Percentiles rank a stretch among this genome's conserved stretches.
Evolutionary conservation across 2,113 vertebrate species (phyloP).

Genomic region (Megaleporinus macrocephalus): DNA sequence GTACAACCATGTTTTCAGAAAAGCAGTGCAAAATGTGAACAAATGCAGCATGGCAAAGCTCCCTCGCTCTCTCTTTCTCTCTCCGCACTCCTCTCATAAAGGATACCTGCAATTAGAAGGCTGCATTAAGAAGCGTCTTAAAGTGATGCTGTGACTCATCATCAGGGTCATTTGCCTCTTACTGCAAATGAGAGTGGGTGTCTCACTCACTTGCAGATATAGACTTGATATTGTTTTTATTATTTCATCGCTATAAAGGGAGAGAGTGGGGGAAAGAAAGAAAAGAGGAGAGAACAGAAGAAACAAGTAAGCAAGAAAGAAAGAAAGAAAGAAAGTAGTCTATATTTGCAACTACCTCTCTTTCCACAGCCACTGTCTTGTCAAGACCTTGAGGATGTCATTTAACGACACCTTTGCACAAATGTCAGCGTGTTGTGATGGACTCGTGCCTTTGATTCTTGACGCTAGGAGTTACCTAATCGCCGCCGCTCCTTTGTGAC

Average conservation of each 20-base stretch:
- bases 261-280: conserved; percentile 3
- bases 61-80: conserved; percentile 21
- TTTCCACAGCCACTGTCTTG: not conserved
- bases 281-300: not conserved
- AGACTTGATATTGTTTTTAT: conserved; percentile 79
- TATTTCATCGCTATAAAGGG: conserved; percentile 61
- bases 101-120: conserved; percentile 49
- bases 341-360: not conserved
- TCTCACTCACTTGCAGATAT: conserved; percentile 78
- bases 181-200: conserved; percentile 81
- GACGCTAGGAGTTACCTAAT: conserved; percentile 50
- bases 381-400: conserved; percentile 47
- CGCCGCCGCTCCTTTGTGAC: conserved; percentile 48
- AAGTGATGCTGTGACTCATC: conserved; percentile 79
- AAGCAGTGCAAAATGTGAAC: too few relatives aligned
- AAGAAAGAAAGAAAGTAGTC: not conserved
- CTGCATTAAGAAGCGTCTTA: conserved; percentile 59
- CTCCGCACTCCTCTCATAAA: conserved; percentile 25
- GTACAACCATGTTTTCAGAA: too few relatives aligned
- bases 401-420: conserved; percentile 51
- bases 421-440: conserved; percentile 52
- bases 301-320: not conserved
- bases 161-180: conserved; percentile 79
- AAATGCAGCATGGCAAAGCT: conserved; percentile 56
- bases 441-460: conserved; percentile 51